Conservation (phyloP, 2,888 invertebrate species). For the Cantharis rustica region DNA sequence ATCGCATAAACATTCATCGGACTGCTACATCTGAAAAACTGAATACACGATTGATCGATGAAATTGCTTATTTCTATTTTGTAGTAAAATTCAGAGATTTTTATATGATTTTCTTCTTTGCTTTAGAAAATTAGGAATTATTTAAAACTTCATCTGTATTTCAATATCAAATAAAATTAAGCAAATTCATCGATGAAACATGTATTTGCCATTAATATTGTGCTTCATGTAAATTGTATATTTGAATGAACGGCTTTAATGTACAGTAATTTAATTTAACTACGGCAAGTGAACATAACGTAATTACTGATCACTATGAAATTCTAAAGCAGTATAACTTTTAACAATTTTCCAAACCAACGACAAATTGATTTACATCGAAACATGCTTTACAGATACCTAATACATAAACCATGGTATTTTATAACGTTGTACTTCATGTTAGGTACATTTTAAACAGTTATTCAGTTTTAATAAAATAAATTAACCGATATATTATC, state of each 20-base stretch:
- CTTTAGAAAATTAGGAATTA: neutral
- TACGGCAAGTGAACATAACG: constrained; percentile 9
- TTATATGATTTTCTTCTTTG: no score
- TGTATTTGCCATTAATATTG: neutral
- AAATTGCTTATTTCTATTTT: no score
- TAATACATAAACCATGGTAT: neutral
- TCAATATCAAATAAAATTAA: neutral
- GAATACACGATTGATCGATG: no score
- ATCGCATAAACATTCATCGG: no score
- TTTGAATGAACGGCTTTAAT: neutral
- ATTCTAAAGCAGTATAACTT: constrained; percentile 7
- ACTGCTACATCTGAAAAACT: no score
- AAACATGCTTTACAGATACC: no score
- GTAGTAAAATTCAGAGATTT: no score
- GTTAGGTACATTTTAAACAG: neutral
- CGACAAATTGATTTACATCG: constrained; percentile 1
- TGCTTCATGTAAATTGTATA: neutral
- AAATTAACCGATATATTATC: no score
- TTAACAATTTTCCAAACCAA: constrained; percentile 7
- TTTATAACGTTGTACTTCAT: neutral
- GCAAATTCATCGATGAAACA: neutral
- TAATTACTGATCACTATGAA: constrained; percentile 12
- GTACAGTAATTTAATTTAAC: constrained; percentile 12
- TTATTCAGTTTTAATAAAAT: neutral
- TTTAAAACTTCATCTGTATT: neutral